These are phyloP conservation scores for Erebia palarica DNA, from an alignment of 2,888 invertebrate species.

Conservation along the genomic window DNA sequence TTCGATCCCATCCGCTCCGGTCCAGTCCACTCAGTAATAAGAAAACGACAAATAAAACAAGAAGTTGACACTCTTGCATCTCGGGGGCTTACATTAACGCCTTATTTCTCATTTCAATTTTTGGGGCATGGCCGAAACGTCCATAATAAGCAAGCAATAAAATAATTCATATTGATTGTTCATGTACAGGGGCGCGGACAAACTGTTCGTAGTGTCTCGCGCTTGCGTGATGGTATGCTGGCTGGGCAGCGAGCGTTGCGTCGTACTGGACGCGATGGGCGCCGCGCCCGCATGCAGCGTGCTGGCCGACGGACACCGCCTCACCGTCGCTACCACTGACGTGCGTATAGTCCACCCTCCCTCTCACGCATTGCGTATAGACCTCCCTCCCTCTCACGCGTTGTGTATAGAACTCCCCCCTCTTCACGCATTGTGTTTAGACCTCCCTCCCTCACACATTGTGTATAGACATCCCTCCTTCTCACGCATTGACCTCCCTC, in stretches of 20 bases:
- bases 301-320: neutral
- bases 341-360: neutral
- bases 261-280: slow-evolving; percentile 4
- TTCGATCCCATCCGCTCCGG: too few species aligned
- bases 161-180: neutral
- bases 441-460: too few species aligned
- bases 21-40: too few species aligned
- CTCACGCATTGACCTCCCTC: neutral
- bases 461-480: neutral
- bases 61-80: too few species aligned
- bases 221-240: slow-evolving; percentile 5
- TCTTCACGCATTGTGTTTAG: too few species aligned
- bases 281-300: slow-evolving; percentile 7
- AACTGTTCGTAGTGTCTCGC: slow-evolving; percentile 1
- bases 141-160: neutral
- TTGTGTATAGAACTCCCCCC: too few species aligned
- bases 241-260: slow-evolving; percentile 7
- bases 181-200: neutral
- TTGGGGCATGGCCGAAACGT: too few species aligned
- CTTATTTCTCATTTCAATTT: too few species aligned
- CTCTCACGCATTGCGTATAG: too few species aligned
- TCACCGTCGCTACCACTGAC: neutral
- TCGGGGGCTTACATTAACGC: too few species aligned
- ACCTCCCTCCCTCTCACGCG: too few species aligned
- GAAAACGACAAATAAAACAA: too few species aligned